These are phyloP conservation scores for Ochotona curzoniae DNA, from an alignment of 2,113 vertebrate genomes.

Conservation along the genomic window DNA sequence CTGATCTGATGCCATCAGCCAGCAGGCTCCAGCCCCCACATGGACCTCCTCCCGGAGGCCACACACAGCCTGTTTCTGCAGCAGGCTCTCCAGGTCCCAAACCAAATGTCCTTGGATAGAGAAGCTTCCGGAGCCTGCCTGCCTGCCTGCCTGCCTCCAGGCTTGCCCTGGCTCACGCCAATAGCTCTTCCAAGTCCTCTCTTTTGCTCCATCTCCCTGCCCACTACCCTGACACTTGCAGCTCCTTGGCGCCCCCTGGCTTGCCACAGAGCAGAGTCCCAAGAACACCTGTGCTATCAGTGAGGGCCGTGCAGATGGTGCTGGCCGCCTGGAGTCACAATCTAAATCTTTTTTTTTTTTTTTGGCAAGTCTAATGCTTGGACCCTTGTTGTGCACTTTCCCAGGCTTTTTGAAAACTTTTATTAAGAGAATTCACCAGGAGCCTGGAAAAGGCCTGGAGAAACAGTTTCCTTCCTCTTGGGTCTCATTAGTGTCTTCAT, in stretches of 20 bases:
- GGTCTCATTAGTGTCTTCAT: conserved; percentile 39
- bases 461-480: background rate
- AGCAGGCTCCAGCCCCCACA: background rate
- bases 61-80: background rate
- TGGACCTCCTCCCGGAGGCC: background rate
- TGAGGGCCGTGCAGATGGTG: background rate
- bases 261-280: fast-evolving
- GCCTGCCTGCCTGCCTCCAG: background rate
- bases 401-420: conserved; percentile 8
- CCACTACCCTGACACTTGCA: fast-evolving
- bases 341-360: background rate
- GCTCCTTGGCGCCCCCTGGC: background rate
- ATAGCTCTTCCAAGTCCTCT: fast-evolving
- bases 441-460: conserved; percentile 14
- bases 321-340: background rate
- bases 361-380: background rate
- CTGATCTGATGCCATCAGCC: background rate
- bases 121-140: background rate
- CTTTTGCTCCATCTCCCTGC: background rate
- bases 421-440: background rate
- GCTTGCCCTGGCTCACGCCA: fast-evolving
- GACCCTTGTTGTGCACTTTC: background rate
- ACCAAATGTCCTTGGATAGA: background rate
- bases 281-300: background rate
- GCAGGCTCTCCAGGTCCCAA: background rate